Evolutionary conservation across 2,797 vertebrate species (phyloP), one percentile per base, ranked within the genome.

Genomic region (Sebastes goodei): DNA sequence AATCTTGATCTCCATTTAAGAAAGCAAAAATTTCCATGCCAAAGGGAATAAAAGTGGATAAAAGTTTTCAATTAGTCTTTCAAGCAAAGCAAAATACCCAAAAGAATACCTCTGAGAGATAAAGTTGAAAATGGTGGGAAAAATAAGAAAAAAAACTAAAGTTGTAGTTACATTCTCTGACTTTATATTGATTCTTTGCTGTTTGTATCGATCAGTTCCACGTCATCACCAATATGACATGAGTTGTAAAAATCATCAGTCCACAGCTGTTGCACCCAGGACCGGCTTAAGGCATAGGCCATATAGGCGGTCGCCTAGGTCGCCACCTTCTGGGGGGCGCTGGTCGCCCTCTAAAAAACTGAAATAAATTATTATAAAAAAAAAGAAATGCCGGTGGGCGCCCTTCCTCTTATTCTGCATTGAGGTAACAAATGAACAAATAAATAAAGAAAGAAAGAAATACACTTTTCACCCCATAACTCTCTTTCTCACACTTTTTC

Each of bases 1-100:
- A 91, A 66, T 76, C 33, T 68, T 59, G 68, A 79, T 68, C 76
- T 84, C 7, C 5, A 25, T 57, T 63, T 59, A 21, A 66, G 69
- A 75, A 59, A 65, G 62, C 12, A 60, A 62, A 30, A 23, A 55
- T 25, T 59, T 4, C n/a, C 17, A 70, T 78, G 42, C 52, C 30
- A 74, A 75, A 62, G 60, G 49, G n/a, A 70, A 76, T 17, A 52
- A 52, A 64, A 30, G 29, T 27, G 25, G 15, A 66, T 74, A 20
- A 49, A 71, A 32, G 35, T 7, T 6, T 76, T 38, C 61, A 29
- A 74, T 53, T 27, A 23, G 72, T 8, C 17, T 33, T 70, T 23
- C 8, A 23, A 56, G 52, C 10, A 17, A 20, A 30, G 33, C 11
- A 79, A 68, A 61, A 75, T 10, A 10, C 32, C 38, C 38, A 6